Percentiles rank a stretch among this genome's conserved stretches.
Conservation (phyloP, 92 coral and sea anemone genomes). For the Blastomussa wellsi region DNA sequence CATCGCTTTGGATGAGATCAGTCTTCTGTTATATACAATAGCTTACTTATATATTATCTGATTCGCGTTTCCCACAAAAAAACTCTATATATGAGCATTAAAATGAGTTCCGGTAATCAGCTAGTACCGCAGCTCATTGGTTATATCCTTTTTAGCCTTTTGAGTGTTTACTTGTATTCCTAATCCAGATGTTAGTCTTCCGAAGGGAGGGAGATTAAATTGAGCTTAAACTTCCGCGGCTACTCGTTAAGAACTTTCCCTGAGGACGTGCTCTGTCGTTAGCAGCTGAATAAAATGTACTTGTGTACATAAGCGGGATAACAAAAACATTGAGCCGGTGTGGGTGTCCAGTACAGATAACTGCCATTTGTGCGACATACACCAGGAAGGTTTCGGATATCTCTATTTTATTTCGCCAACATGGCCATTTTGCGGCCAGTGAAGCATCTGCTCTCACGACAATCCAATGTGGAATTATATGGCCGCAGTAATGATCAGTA, state of each 20-base stretch:
- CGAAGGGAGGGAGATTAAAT: constrained; percentile 1
- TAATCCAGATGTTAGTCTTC: neutral
- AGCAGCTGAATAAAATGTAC: neutral
- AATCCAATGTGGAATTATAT: neutral
- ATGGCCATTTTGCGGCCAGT: neutral
- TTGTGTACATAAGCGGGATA: neutral
- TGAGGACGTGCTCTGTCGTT: neutral
- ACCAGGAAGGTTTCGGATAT: neutral
- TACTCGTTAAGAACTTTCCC: neutral
- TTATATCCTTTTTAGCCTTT: neutral
- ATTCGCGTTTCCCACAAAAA: neutral
- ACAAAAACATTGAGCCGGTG: neutral
- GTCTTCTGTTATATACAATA: neutral
- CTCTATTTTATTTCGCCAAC: neutral
- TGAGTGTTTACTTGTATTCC: neutral
- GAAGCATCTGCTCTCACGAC: too few species aligned
- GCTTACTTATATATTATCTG: neutral
- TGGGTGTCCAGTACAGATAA: neutral
- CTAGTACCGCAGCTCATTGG: neutral
- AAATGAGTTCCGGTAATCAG: neutral
- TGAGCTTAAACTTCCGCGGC: neutral
- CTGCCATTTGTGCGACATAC: neutral
- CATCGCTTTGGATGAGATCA: neutral
- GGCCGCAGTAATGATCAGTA: neutral
- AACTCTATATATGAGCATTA: neutral